phyloP scores from a whole-genome alignment of 2,113 vertebrate genomes.

The Lampris incognitus region DNA sequence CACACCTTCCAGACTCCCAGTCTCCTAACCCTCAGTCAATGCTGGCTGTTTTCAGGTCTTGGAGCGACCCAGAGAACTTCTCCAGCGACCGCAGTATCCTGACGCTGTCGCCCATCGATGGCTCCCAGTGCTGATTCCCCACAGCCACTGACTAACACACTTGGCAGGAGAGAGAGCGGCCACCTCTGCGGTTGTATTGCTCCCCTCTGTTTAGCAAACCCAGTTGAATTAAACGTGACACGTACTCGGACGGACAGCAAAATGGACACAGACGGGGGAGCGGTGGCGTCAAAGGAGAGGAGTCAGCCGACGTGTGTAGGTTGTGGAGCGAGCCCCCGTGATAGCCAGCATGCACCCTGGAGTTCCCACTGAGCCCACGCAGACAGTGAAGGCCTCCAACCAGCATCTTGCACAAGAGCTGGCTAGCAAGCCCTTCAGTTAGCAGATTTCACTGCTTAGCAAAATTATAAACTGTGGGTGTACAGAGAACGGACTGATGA shows the following conservation, averaged over 20 bases:
- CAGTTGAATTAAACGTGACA: not conserved
- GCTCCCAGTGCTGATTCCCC: constrained; percentile 85
- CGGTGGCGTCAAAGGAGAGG: constrained; percentile 18
- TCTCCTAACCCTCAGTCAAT: constrained; percentile 67
- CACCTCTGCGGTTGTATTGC: not conserved
- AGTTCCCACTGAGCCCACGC: not conserved
- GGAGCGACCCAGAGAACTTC: constrained; percentile 92
- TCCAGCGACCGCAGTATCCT: constrained; percentile 95
- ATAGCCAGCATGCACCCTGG: constrained; percentile 10
- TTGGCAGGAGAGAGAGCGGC: constrained; percentile 5
- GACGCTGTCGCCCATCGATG: constrained; percentile 95
- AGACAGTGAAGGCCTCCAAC: not conserved
- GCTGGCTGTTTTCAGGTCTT: constrained; percentile 93
- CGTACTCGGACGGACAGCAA: not conserved
- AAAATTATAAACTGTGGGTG: too few species aligned
- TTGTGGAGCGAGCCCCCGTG: not conserved
- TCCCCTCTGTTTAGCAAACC: not conserved
- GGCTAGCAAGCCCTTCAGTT: too few species aligned
- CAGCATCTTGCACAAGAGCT: not conserved
- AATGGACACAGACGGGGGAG: not conserved
- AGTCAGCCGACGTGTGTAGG: not conserved
- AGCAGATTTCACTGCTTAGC: too few species aligned
- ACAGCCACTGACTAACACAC: constrained; percentile 24
- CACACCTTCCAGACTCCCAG: constrained; percentile 3
- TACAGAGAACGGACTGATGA: too few species aligned